Evolutionary conservation across 2,113 vertebrate genomes (phyloP), one percentile per base, ranked within the genome.

Genomic region (Lepus timidus): DNA sequence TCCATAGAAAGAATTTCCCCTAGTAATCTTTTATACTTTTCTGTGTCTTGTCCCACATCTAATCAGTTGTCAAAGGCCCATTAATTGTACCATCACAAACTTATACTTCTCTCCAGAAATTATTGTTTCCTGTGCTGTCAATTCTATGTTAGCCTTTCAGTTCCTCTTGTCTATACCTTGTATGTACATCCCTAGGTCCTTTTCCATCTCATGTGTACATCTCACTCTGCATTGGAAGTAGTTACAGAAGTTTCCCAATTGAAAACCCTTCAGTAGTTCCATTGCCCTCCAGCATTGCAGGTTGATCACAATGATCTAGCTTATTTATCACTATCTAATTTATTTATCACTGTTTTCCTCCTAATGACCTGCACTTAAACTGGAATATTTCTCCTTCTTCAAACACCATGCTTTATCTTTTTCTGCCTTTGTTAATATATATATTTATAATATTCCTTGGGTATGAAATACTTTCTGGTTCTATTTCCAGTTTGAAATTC

Each of bases 1-100:
- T 95, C 36, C 49, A 19, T 61, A 76, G 73, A 31, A 71, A 67
- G 93, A 55, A 88, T 93, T 93, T 78, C 71, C 85, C 51, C 88
- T 73, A 90, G 10, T 78, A 78, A 76, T 85, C 16, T 93, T 55
- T 89, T 61, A 58, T 17, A 29, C 23, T 51, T 81, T 80, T 78
- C 33, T 81, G 16, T 83, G 14, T 84, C 31, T 93, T 67, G 52
- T 9, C 33, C 36, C 44, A 65, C 4, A 74, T 87, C 58, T 61
- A 87, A 76, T 90, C n/a, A 55, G n/a, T 71, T 95, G 31, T 23
- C 31, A 71, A 14, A 64, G 55, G 71, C 1, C 39, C 39, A 62
- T 78, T 65, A 49, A 75, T 73, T 67, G 1, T 19, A 16, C 9
- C 14, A 33, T 79, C 20, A 70, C 39, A 62, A 85, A 19, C 82